These are phyloP conservation scores for Notocelia uddmanniana DNA, from an alignment of 2,888 invertebrate genomes.

Conservation along the genomic window DNA sequence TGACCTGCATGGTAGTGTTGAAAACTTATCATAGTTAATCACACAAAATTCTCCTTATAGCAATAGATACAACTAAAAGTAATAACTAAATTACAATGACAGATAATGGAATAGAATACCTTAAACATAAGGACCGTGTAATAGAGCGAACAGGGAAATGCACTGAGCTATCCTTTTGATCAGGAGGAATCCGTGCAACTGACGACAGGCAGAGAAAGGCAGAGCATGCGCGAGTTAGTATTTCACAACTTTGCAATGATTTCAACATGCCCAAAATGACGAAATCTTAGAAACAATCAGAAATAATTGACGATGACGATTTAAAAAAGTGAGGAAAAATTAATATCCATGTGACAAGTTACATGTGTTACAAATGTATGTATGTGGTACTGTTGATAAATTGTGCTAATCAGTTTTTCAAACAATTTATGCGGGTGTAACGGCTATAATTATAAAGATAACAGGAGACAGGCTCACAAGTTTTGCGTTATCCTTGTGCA, in stretches of 20 bases:
- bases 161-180: slow-evolving; percentile 9
- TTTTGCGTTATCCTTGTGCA: not conserved
- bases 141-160: not conserved
- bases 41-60: not conserved
- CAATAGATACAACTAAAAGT: slow-evolving; percentile 9
- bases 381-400: slow-evolving; percentile 11
- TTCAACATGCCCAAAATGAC: slow-evolving; percentile 41
- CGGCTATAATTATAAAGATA: slow-evolving; percentile 6
- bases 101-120: slow-evolving; percentile 21
- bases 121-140: not conserved
- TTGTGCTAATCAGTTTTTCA: slow-evolving; percentile 16
- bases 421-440: not conserved
- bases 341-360: not conserved
- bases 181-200: slow-evolving; percentile 21
- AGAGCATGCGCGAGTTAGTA: slow-evolving; percentile 57
- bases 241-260: slow-evolving; percentile 52
- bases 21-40: not conserved
- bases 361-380: too few species aligned
- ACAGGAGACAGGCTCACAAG: not conserved
- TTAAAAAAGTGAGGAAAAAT: not conserved
- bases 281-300: slow-evolving; percentile 20
- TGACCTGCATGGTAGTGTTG: not conserved
- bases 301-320: slow-evolving; percentile 3
- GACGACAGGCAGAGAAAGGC: not conserved
- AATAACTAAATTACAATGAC: not conserved